Percentiles rank a stretch among this genome's conserved stretches.
These are phyloP conservation scores for Drosophila fulvimacula DNA, from an alignment of 2,888 invertebrate genomes.

Conservation along the genomic window DNA sequence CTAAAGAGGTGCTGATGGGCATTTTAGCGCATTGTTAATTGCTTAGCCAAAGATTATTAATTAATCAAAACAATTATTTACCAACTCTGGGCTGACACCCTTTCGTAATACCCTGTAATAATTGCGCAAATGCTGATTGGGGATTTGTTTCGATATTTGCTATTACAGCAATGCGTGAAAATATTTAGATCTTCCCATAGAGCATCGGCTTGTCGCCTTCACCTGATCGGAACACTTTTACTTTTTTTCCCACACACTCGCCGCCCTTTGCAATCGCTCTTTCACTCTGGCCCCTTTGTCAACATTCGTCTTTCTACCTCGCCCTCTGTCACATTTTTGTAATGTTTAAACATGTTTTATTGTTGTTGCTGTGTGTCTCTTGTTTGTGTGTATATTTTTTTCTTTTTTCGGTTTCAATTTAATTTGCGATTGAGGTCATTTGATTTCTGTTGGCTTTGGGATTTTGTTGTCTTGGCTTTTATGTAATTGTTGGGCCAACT, in stretches of 20 bases:
- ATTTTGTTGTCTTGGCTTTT: conserved; percentile 41
- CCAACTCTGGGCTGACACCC: conserved; percentile 36
- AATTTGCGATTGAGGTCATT: conserved; percentile 77
- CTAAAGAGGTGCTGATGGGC: conserved; percentile 1
- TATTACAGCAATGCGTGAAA: not conserved
- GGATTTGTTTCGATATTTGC: not conserved
- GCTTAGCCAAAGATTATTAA: conserved; percentile 32
- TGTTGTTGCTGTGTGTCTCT: not conserved
- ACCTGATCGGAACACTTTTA: not conserved
- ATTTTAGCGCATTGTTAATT: conserved; percentile 41
- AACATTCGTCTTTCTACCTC: conserved; percentile 6
- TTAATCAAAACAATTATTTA: conserved; percentile 32
- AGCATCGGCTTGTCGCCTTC: not conserved
- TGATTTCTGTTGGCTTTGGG: conserved; percentile 59
- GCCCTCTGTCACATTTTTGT: conserved; percentile 30
- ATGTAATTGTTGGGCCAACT: conserved; percentile 60
- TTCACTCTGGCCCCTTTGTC: conserved; percentile 1
- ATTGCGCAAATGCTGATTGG: not conserved
- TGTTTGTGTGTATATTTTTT: not conserved
- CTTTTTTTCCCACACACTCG: conserved; percentile 4
- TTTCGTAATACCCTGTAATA: conserved; percentile 21
- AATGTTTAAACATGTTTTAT: conserved; percentile 47
- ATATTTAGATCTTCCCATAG: no score
- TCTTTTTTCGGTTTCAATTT: conserved; percentile 56
- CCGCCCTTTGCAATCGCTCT: not conserved